Evolutionary conservation across 2,113 vertebrate genomes (phyloP).

Genomic region (Brachionichthys hirsutus): DNA sequence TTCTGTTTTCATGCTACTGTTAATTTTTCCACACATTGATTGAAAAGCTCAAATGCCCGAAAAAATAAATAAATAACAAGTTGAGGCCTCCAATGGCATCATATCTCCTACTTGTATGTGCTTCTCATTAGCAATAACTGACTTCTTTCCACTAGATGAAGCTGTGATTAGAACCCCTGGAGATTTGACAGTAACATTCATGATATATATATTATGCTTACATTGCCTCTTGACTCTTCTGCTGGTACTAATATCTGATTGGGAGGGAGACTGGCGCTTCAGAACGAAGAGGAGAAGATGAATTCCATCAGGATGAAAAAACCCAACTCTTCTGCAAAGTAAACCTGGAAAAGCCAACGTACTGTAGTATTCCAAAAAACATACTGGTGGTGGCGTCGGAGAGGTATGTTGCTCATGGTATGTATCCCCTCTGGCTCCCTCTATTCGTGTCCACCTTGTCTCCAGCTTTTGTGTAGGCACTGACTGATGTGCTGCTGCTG

Average conservation of each 20-base stretch:
- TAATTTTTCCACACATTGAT: neutral
- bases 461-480: slow-evolving; percentile 54
- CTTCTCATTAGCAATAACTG: slow-evolving; percentile 20
- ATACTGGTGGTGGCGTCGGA: slow-evolving; percentile 40
- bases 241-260: slow-evolving; percentile 56
- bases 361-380: slow-evolving; percentile 68
- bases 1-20: slow-evolving; percentile 7
- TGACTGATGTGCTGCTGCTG: slow-evolving; percentile 58
- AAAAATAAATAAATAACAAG: slow-evolving; percentile 5
- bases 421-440: slow-evolving; percentile 39
- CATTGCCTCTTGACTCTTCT: slow-evolving; percentile 45
- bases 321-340: slow-evolving; percentile 28
- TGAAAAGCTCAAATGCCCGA: neutral
- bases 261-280: slow-evolving; percentile 35
- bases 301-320: slow-evolving; percentile 29
- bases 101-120: slow-evolving; percentile 24
- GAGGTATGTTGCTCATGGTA: slow-evolving; percentile 32
- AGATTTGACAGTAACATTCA: slow-evolving; percentile 23
- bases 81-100: slow-evolving; percentile 23
- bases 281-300: slow-evolving; percentile 24
- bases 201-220: slow-evolving; percentile 31
- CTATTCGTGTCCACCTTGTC: slow-evolving; percentile 56
- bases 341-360: slow-evolving; percentile 43
- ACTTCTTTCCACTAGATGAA: slow-evolving; percentile 27
- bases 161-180: slow-evolving; percentile 24